phyloP scores from a whole-genome alignment of 1,140 invertebrate species.

The Meloidogyne chitwoodi region DNA sequence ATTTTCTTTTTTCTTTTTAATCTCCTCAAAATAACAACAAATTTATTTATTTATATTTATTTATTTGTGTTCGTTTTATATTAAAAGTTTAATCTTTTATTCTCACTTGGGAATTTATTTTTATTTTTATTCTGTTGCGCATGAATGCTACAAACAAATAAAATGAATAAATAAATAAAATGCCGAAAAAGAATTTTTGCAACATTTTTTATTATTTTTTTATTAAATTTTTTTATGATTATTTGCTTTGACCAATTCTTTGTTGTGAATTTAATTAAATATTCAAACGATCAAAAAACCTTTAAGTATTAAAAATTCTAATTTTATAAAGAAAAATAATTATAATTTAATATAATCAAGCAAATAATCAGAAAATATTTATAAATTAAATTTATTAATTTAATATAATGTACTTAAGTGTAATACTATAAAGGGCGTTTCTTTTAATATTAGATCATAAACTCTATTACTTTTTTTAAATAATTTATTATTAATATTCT shows the following conservation, averaged over 20 bases:
- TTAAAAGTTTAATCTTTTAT: not conserved
- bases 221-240: not conserved
- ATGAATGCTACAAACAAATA: not conserved
- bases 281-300: not conserved
- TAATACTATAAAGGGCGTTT: too few species aligned
- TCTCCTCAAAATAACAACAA: not conserved
- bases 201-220: not conserved
- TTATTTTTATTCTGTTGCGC: not conserved
- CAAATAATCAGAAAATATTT: too few species aligned
- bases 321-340: not conserved
- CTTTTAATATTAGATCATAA: too few species aligned
- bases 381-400: too few species aligned
- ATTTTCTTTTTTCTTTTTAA: not conserved
- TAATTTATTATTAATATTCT: too few species aligned
- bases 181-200: slow-evolving; percentile 3
- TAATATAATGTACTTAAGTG: too few species aligned
- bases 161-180: not conserved
- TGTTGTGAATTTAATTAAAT: not conserved
- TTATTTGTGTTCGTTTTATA: not conserved
- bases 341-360: too few species aligned
- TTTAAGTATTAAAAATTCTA: not conserved
- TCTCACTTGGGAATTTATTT: not conserved
- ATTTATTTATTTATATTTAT: not conserved
- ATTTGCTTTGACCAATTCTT: not conserved
- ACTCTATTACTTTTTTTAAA: too few species aligned